These are phyloP conservation scores for Parazoanthus swiftii DNA, from an alignment of 92 coral and sea anemone genomes.

Conservation along the genomic window DNA sequence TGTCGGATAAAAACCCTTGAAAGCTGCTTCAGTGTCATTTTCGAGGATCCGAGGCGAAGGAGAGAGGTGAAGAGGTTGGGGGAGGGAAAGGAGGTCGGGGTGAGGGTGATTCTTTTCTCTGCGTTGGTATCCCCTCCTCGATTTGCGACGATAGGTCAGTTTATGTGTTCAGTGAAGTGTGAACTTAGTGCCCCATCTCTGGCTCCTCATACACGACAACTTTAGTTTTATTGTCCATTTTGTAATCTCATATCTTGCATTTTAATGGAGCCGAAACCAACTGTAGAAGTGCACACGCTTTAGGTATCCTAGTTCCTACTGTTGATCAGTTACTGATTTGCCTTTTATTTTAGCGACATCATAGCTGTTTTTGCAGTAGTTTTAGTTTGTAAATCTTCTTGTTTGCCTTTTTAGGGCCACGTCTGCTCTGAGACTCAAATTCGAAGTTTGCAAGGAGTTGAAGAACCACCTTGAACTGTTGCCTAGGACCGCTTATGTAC, in stretches of 20 bases:
- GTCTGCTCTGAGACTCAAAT: slow-evolving; percentile 92
- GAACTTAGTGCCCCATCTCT: neutral
- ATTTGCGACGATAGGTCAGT: neutral
- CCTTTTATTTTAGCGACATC: too few relatives aligned
- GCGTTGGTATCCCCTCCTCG: neutral
- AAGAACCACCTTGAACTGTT: slow-evolving; percentile 87
- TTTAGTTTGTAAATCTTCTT: too few relatives aligned
- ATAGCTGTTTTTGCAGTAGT: too few relatives aligned
- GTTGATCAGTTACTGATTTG: too few relatives aligned
- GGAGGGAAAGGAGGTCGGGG: neutral
- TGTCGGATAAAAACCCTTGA: neutral
- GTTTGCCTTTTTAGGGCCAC: slow-evolving; percentile 73
- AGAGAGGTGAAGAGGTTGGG: neutral
- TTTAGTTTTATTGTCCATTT: neutral
- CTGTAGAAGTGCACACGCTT: too few relatives aligned
- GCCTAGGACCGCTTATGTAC: slow-evolving; percentile 99
- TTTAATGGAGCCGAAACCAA: too few relatives aligned
- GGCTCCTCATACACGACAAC: neutral
- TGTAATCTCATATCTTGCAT: too few relatives aligned
- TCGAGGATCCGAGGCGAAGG: neutral
- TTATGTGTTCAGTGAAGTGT: neutral
- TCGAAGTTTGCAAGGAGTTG: slow-evolving; percentile 98
- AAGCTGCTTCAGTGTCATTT: neutral
- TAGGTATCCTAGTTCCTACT: too few relatives aligned
- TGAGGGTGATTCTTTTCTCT: neutral